Conservation (phyloP, 2,888 invertebrate species). For the Phragmatobia fuliginosa region DNA sequence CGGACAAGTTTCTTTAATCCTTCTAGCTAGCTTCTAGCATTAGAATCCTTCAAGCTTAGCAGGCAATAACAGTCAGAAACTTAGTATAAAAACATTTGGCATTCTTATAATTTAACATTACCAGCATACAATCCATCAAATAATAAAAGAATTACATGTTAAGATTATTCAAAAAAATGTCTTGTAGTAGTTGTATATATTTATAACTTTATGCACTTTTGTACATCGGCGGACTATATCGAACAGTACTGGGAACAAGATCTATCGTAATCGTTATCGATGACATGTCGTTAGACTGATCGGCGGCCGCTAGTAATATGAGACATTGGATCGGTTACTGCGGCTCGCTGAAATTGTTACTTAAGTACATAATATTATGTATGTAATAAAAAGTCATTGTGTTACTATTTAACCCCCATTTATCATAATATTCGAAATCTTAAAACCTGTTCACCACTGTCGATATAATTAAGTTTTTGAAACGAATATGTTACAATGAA, state of each 20-base stretch:
- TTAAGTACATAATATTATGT: too few relatives aligned
- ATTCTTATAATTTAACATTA: background rate
- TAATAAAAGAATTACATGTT: too few relatives aligned
- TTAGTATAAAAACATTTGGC: background rate
- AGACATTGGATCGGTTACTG: background rate
- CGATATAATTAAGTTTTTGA: too few relatives aligned
- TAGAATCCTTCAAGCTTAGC: background rate
- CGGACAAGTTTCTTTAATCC: background rate
- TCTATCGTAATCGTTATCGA: background rate
- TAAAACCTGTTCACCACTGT: too few relatives aligned
- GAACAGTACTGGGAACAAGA: background rate
- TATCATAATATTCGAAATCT: background rate
- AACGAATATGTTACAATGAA: too few relatives aligned
- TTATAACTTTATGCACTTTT: too few relatives aligned
- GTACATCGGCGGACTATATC: too few relatives aligned
- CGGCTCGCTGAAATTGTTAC: background rate
- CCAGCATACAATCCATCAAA: background rate
- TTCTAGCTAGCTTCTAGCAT: too few relatives aligned
- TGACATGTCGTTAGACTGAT: background rate
- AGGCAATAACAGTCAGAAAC: background rate
- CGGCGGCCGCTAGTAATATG: background rate
- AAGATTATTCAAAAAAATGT: background rate
- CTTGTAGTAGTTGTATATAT: background rate
- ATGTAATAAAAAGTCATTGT: background rate
- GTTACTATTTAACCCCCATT: background rate